A percentile compares a stretch with the other conserved stretches of the same genome.
phyloP scores from a whole-genome alignment of 2,113 vertebrate species.

The Embiotoca jacksoni region DNA sequence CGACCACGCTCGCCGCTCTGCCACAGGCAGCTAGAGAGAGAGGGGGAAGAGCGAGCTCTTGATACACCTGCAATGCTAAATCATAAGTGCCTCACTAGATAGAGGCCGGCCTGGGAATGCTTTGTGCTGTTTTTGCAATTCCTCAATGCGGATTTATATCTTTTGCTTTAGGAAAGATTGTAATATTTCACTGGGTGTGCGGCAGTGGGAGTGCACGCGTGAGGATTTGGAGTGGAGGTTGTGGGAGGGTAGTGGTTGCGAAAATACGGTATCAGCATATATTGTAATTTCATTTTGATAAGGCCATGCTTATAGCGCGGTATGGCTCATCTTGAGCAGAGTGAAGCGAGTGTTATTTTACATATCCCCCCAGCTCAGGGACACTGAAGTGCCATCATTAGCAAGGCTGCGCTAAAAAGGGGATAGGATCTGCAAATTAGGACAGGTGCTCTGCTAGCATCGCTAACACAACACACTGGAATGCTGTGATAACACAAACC shows the following conservation, averaged over 20 bases:
- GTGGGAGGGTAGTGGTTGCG: conserved; percentile 50
- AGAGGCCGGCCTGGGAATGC: conserved; percentile 82
- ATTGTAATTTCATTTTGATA: conserved; percentile 90
- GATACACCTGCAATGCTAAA: conserved; percentile 87
- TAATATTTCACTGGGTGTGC: conserved; percentile 86
- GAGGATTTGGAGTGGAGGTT: conserved; percentile 59
- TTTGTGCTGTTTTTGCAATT: conserved; percentile 90
- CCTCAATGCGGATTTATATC: conserved; percentile 88
- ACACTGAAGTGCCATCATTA: conserved; percentile 80
- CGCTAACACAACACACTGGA: conserved; percentile 62
- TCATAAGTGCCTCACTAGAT: conserved; percentile 83
- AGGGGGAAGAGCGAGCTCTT: conserved; percentile 44
- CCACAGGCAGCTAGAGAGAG: conserved; percentile 41
- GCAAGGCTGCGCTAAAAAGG: conserved; percentile 66
- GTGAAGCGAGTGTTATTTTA: conserved; percentile 78
- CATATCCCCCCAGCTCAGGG: conserved; percentile 71
- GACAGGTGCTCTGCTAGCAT: conserved; percentile 69
- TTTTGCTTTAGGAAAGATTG: conserved; percentile 88
- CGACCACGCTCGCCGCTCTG: conserved; percentile 40
- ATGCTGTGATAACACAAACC: conserved; percentile 75
- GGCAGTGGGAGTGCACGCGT: conserved; percentile 72
- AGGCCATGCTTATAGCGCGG: conserved; percentile 81
- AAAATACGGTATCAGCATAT: conserved; percentile 88
- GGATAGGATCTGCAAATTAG: conserved; percentile 82
- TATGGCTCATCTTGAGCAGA: conserved; percentile 70